phyloP scores from a whole-genome alignment of 2,888 invertebrate species.

The Drosophila phalerata region DNA sequence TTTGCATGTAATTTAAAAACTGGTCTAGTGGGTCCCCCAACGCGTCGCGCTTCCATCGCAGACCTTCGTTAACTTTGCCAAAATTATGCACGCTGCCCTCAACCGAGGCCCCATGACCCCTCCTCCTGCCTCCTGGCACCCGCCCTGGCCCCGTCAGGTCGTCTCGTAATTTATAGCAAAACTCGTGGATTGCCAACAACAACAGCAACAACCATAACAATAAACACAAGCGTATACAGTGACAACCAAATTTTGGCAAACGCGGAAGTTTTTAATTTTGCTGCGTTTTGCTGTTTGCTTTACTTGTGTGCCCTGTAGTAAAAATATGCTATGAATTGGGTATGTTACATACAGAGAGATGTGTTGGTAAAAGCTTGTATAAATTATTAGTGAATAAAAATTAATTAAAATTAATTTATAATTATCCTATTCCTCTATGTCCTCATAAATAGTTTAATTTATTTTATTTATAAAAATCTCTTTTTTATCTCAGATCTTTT shows the following conservation, averaged over 20 bases:
- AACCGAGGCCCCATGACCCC: slow-evolving; percentile 25
- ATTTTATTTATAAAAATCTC: too few species aligned
- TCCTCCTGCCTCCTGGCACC: slow-evolving; percentile 12
- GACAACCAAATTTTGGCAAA: slow-evolving; percentile 62
- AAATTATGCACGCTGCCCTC: slow-evolving; percentile 81
- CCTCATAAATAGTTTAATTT: too few species aligned
- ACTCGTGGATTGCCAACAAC: slow-evolving; percentile 23
- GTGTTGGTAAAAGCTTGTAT: too few species aligned
- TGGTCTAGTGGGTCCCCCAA: slow-evolving; percentile 74
- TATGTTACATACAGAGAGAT: not conserved
- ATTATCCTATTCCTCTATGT: not conserved
- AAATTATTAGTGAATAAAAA: not conserved
- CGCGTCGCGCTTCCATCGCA: slow-evolving; percentile 30
- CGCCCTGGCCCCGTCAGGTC: slow-evolving; percentile 52
- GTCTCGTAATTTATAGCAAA: slow-evolving; percentile 75
- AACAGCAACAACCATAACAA: slow-evolving; percentile 22
- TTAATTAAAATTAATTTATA: not conserved
- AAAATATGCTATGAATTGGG: not conserved
- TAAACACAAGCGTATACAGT: slow-evolving; percentile 17
- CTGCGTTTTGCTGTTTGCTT: slow-evolving; percentile 51
- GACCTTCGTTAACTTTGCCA: slow-evolving; percentile 82
- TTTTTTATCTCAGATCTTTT: not conserved
- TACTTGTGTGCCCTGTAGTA: slow-evolving; percentile 22
- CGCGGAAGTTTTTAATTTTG: slow-evolving; percentile 72
- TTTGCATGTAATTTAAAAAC: slow-evolving; percentile 83